Evolutionary conservation across 2,797 vertebrate species (phyloP).

Genomic region (Pipistrellus nathusii): DNA sequence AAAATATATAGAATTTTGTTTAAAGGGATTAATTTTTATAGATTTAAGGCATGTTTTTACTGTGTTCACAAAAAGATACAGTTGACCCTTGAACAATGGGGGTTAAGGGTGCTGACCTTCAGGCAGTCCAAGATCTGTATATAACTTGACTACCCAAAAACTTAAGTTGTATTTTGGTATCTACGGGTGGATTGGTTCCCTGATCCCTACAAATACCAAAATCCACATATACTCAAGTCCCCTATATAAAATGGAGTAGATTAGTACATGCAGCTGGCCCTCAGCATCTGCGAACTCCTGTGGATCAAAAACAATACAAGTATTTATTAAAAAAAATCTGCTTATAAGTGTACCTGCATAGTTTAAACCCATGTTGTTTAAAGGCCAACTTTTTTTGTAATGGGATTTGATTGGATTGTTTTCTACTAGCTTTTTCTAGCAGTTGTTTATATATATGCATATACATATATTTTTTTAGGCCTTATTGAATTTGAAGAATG

Average conservation of each 20-base stretch:
- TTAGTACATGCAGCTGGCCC: neutral
- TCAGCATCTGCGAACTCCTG: neutral
- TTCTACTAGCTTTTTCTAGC: neutral
- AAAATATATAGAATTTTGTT: slow-evolving; percentile 16
- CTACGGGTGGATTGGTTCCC: neutral
- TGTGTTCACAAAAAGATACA: slow-evolving; percentile 17
- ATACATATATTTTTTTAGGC: slow-evolving; percentile 88
- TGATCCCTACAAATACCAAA: neutral
- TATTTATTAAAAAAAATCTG: neutral
- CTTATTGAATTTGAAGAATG: slow-evolving; percentile 99
- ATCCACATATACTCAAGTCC: neutral
- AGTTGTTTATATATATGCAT: slow-evolving; percentile 54
- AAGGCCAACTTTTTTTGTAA: neutral
- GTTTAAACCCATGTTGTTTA: neutral
- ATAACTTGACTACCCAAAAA: neutral
- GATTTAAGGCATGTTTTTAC: neutral
- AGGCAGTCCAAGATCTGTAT: neutral
- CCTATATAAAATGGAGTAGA: neutral
- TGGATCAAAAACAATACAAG: neutral
- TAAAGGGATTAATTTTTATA: slow-evolving; percentile 54
- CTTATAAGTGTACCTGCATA: neutral
- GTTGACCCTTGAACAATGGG: neutral
- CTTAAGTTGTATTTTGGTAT: neutral
- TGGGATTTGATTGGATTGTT: neutral
- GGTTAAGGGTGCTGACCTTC: neutral